Percentiles rank a stretch among this genome's conserved stretches.
Conservation (phyloP, 2,888 invertebrate species). For the Heteromyza rotundicornis region DNA sequence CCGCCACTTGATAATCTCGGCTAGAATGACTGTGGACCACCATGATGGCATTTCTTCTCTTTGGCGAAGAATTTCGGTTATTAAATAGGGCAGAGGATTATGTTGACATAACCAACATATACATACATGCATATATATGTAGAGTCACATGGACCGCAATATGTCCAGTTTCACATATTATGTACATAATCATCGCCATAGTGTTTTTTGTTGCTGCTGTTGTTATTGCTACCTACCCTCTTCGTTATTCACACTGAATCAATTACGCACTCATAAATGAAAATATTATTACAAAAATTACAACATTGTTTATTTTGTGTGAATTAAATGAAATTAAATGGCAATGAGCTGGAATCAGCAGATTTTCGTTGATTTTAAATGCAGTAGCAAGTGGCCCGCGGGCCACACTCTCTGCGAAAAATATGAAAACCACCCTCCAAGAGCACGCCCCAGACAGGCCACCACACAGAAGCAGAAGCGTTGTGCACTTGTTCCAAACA, state of each 20-base stretch:
- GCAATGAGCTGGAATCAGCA: conserved; percentile 64
- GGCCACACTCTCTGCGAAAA: background rate
- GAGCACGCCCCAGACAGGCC: background rate
- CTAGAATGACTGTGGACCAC: conserved; percentile 38
- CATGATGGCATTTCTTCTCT: conserved; percentile 44
- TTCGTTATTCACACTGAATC: too few relatives aligned
- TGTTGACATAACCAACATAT: conserved; percentile 17
- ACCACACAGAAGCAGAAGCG: background rate
- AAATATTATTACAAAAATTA: conserved; percentile 6
- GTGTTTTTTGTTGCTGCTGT: too few relatives aligned
- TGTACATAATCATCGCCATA: too few relatives aligned
- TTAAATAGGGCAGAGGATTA: conserved; percentile 9
- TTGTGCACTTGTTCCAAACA: background rate
- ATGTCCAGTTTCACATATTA: too few relatives aligned
- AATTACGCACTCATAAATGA: too few relatives aligned
- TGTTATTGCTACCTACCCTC: too few relatives aligned
- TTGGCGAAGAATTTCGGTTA: too few relatives aligned
- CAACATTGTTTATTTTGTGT: conserved; percentile 52
- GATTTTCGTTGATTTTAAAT: conserved; percentile 58
- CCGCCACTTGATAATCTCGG: conserved; percentile 23
- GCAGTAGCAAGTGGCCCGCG: conserved; percentile 35
- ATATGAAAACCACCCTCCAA: background rate
- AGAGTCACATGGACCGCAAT: too few relatives aligned
- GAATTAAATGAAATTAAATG: conserved; percentile 61
- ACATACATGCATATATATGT: too few relatives aligned